Base-by-base conservation (phyloP, 2,888 invertebrate genomes). In the Xestia ashworthii region DNA sequence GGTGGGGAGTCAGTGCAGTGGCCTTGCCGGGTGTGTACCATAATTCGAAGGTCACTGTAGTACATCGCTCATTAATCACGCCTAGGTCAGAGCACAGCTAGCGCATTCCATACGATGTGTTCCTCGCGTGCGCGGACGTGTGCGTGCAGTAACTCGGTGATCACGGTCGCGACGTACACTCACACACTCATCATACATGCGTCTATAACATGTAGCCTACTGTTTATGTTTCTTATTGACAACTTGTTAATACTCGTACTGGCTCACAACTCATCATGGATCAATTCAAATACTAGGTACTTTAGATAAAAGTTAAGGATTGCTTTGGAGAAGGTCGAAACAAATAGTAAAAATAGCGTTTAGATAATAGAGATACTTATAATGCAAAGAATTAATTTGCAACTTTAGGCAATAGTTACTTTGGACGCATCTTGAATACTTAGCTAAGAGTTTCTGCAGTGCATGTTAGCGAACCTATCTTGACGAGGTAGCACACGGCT, bases 31-130 rank as follows among this genome's bases (percentile, higher is more conserved):
- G 75, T 71, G 65, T 82, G 77, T 71, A 62, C 69, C 71, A 74
- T 82, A 71, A 71, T 62, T 75, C 74, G 77, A 88, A 88, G 87
- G 86, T 81, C 91, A 88, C 88, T 90, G 91, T 89, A 86, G 84
- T 81, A 88, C 91, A 91, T 92, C 87, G 87, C 82, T 89, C 91
- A 93, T 92, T 81, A 86, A 71, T 91, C 94, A 93, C 92, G 91
- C 92, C 90, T 91, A 90, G 90, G 91, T 89, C 87, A 78, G 86
- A 87, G 92, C 93, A 94, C 94, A 92, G 92, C 93, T 92, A 93
- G 91, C 83, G 88, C 90, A 88, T 89, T 87, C 87, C 88, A 86
- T 88, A 83, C 76, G 75, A 78, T 69, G 82, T 81, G 50, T 74
- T 41, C 12, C 50, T 58, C 70, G 69, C 70, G 67, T 68, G 64